Percentiles rank a stretch among this genome's conserved stretches.
These are phyloP conservation scores for Graptemys geographica DNA, from an alignment of 2,797 vertebrate species.

Conservation along the genomic window DNA sequence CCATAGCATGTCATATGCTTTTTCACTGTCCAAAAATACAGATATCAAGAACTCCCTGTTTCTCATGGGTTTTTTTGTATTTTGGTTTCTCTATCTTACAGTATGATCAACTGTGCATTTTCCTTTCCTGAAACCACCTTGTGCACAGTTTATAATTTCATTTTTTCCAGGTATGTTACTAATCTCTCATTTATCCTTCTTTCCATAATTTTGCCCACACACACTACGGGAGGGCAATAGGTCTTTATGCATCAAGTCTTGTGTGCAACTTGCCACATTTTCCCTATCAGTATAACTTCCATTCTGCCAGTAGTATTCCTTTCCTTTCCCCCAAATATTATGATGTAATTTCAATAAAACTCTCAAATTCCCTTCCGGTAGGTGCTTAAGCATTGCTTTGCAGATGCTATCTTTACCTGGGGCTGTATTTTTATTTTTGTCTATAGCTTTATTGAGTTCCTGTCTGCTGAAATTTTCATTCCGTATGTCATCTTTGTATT, in stretches of 20 bases:
- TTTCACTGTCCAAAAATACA: neutral
- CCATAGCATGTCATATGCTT: neutral
- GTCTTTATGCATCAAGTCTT: neutral
- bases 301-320: neutral
- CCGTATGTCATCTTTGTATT: neutral
- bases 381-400: neutral
- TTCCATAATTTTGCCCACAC: neutral
- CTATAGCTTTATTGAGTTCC: neutral
- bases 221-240: neutral
- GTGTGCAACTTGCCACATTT: neutral
- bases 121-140: neutral
- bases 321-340: neutral
- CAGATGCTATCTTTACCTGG: neutral
- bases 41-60: neutral
- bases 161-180: neutral
- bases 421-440: neutral
- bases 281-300: neutral
- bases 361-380: neutral
- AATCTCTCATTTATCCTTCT: neutral
- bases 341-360: neutral
- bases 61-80: neutral
- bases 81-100: neutral
- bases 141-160: neutral
- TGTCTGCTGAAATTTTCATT: neutral
- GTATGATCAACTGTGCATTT: neutral